Percentiles rank a stretch among this genome's conserved stretches.
phyloP scores from a whole-genome alignment of 2,113 vertebrate genomes.

The Cryptomyrus ogoouensis region DNA sequence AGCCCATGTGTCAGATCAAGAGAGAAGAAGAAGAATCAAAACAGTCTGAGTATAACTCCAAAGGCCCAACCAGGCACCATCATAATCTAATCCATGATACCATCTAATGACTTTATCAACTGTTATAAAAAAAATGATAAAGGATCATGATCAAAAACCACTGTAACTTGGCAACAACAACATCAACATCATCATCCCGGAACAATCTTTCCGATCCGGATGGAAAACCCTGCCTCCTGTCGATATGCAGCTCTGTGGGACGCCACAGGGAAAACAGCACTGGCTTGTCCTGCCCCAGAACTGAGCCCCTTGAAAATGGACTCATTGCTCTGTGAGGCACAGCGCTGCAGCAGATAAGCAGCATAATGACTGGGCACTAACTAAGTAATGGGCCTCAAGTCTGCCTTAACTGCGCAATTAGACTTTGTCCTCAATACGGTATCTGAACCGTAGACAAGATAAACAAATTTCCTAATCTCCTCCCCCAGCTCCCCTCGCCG shows the following conservation, averaged over 20 bases:
- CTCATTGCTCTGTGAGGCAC: not conserved
- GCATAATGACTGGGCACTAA: constrained; percentile 7
- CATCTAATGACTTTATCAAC: not conserved
- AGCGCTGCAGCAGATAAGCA: not conserved
- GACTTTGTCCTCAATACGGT: not conserved
- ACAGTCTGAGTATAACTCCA: not conserved
- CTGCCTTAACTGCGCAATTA: not conserved
- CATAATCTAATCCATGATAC: not conserved
- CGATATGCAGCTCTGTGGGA: not conserved
- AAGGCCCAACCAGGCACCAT: not conserved
- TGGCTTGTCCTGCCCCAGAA: not conserved
- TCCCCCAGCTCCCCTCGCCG: not conserved
- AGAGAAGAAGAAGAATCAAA: not conserved
- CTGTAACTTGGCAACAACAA: not conserved
- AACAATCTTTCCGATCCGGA: not conserved
- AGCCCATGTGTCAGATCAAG: constrained; percentile 7
- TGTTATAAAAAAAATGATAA: not conserved
- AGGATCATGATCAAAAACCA: not conserved
- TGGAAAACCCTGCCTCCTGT: not conserved
- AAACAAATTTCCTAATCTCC: constrained; percentile 10
- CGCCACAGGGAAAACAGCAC: not conserved
- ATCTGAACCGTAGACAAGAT: not conserved
- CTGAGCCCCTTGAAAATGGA: not conserved
- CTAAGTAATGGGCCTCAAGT: not conserved
- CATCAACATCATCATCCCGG: not conserved